Percentiles rank a stretch among this genome's conserved stretches.
phyloP scores from a whole-genome alignment of 2,113 vertebrate genomes.

The Meles meles region DNA sequence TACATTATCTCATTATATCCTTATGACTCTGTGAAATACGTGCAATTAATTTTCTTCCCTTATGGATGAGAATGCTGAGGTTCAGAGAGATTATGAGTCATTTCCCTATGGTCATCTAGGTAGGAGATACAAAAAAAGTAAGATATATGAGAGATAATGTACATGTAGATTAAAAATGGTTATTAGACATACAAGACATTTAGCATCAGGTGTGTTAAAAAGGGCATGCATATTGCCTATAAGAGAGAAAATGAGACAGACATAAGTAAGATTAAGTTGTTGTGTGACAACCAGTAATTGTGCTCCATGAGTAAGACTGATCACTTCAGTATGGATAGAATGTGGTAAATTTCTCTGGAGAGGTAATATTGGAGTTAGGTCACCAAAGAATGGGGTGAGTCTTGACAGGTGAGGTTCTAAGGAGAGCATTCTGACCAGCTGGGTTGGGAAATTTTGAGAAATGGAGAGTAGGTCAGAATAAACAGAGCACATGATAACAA shows the following conservation, averaged over 20 bases:
- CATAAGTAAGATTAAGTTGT: not conserved
- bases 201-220: not conserved
- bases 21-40: not conserved
- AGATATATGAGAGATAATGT: not conserved
- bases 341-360: not conserved
- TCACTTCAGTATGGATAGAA: not conserved
- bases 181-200: not conserved
- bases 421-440: not conserved
- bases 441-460: not conserved
- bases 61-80: not conserved
- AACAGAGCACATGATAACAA: not conserved
- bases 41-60: not conserved
- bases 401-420: not conserved
- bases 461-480: not conserved
- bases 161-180: not conserved
- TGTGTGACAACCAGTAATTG: not conserved
- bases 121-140: not conserved
- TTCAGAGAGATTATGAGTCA: not conserved
- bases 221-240: not conserved
- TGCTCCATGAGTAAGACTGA: accelerated
- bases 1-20: not conserved
- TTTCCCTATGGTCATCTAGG: not conserved
- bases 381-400: not conserved
- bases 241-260: not conserved
- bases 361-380: not conserved